Conservation (phyloP, 2,797 vertebrate species). For the Sebastes glaucus region DNA sequence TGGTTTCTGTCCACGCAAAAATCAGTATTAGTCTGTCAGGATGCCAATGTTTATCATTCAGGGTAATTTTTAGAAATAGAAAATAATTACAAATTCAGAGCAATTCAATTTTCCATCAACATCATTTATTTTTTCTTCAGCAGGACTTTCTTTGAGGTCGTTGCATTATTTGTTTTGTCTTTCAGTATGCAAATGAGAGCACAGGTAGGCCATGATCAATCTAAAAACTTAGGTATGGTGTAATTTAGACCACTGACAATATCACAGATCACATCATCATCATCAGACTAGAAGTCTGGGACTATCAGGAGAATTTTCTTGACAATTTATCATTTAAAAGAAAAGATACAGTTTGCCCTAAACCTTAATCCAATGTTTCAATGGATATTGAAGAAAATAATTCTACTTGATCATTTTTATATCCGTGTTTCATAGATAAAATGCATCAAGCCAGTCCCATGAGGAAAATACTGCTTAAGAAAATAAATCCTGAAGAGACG, state of each 20-base stretch:
- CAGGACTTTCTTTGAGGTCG: background rate
- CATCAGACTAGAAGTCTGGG: background rate
- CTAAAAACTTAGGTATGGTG: background rate
- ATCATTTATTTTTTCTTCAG: background rate
- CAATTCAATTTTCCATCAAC: background rate
- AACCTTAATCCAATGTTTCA: background rate
- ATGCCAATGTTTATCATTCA: background rate
- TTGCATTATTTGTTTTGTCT: background rate
- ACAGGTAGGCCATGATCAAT: background rate
- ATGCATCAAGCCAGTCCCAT: background rate
- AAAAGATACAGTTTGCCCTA: background rate
- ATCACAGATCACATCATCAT: background rate
- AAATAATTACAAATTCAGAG: background rate
- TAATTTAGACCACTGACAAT: background rate
- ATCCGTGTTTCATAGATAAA: background rate
- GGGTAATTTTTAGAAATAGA: background rate
- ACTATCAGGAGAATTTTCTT: background rate
- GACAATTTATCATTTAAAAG: background rate
- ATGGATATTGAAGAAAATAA: background rate
- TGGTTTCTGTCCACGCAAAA: conserved; percentile 73
- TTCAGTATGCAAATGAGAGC: background rate
- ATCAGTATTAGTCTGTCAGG: background rate
- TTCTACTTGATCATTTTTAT: background rate
- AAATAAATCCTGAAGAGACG: background rate
- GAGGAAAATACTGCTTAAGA: background rate